Percentiles rank a stretch among this genome's conserved stretches.
phyloP scores from a whole-genome alignment of 1,140 invertebrate species.

The Bombus terrestris region DNA sequence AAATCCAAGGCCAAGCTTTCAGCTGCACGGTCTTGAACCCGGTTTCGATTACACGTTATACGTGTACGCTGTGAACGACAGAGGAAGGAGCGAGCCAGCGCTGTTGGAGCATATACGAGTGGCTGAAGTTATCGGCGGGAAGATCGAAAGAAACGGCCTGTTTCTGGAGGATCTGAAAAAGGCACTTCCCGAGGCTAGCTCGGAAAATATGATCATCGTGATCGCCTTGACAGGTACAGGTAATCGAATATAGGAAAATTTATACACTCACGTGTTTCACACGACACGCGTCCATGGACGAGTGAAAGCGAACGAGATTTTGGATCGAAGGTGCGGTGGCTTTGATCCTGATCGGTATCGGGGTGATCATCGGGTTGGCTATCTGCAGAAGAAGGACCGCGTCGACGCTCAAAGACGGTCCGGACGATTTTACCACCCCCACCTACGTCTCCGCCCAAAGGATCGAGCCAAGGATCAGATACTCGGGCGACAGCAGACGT shows the following conservation, averaged over 20 bases:
- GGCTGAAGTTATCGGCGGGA: constrained; percentile 77
- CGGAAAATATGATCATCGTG: constrained; percentile 74
- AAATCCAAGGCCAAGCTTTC: constrained; percentile 85
- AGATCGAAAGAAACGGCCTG: constrained; percentile 66
- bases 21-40: constrained; percentile 86
- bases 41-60: constrained; percentile 86
- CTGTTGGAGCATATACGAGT: constrained; percentile 84
- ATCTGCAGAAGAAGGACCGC: constrained; percentile 72
- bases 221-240: constrained; percentile 74
- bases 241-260: constrained; percentile 43
- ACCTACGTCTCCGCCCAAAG: constrained; percentile 78
- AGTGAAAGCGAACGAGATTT: not conserved
- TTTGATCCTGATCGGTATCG: constrained; percentile 76
- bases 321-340: constrained; percentile 67
- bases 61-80: constrained; percentile 88
- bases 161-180: constrained; percentile 75
- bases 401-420: constrained; percentile 57
- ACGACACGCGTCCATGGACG: not conserved
- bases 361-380: constrained; percentile 76
- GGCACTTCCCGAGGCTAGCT: constrained; percentile 69
- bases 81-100: constrained; percentile 86
- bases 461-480: constrained; percentile 78
- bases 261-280: not conserved
- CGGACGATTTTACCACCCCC: constrained; percentile 80
- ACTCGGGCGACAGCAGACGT: constrained; percentile 71